Conservation (phyloP, 2,888 invertebrate genomes). For the Troides aeacus region DNA sequence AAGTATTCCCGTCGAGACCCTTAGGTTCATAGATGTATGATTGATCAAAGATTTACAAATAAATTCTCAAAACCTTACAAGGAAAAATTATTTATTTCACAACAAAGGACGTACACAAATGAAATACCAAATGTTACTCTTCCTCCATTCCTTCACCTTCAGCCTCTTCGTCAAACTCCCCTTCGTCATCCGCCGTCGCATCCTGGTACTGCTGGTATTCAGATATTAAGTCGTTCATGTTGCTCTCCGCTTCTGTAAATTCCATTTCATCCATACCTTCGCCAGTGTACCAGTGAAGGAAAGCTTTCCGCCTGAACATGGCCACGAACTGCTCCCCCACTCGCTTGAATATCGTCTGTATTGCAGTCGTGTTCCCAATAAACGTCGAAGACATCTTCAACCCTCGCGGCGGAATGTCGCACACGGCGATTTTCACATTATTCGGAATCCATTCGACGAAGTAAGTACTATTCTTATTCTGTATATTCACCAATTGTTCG, state of each 20-base stretch:
- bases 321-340: conserved; percentile 92
- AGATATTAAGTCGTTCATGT: conserved; percentile 86
- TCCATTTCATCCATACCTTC: conserved; percentile 97
- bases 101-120: conserved; percentile 52
- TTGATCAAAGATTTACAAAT: too few relatives aligned
- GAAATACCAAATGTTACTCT: conserved; percentile 37
- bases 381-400: conserved; percentile 94
- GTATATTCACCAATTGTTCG: conserved; percentile 87
- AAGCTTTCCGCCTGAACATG: conserved; percentile 97
- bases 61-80: too few relatives aligned
- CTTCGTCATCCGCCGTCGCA: conserved; percentile 79
- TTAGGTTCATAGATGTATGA: too few relatives aligned
- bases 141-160: conserved; percentile 75
- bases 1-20: too few relatives aligned
- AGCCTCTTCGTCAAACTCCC: conserved; percentile 77
- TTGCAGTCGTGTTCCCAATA: conserved; percentile 92
- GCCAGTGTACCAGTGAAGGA: conserved; percentile 97
- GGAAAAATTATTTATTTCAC: conserved; percentile 29
- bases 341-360: conserved; percentile 92
- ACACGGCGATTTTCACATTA: conserved; percentile 89
- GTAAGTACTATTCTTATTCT: conserved; percentile 88
- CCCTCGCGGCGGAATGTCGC: conserved; percentile 87
- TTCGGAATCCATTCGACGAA: conserved; percentile 91
- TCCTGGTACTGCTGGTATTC: conserved; percentile 89
- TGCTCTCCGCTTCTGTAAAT: conserved; percentile 94